Evolutionary conservation across 2,797 vertebrate species (phyloP).

Genomic region (Halcyon chelicuti): DNA sequence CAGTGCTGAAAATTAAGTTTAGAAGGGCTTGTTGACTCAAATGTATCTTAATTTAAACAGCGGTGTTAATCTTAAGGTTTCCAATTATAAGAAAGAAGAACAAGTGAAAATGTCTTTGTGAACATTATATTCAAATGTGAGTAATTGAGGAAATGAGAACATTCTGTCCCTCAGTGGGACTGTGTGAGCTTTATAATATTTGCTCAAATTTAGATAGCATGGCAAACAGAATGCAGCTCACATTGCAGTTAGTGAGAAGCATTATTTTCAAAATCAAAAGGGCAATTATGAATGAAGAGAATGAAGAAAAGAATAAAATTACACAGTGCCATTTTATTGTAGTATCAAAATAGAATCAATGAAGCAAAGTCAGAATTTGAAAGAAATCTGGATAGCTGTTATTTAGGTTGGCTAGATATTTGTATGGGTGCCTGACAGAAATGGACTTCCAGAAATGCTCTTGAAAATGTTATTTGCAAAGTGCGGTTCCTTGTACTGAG

Average conservation of each 20-base stretch:
- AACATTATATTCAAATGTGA: conserved; percentile 52
- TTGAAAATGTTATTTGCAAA: conserved; percentile 36
- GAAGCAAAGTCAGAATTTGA: conserved; percentile 16
- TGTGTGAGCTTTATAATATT: conserved; percentile 36
- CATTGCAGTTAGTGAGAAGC: conserved; percentile 53
- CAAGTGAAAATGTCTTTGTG: conserved; percentile 34
- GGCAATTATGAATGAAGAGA: conserved; percentile 70
- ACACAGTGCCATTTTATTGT: conserved; percentile 34
- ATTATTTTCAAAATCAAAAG: conserved; percentile 74
- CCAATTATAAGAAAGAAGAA: conserved; percentile 35
- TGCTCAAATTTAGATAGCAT: conserved; percentile 67
- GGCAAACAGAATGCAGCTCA: conserved; percentile 67
- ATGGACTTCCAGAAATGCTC: conserved; percentile 33
- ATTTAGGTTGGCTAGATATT: conserved; percentile 12
- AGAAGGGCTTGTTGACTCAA: not conserved
- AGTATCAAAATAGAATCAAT: conserved; percentile 44
- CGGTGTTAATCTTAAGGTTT: conserved; percentile 39
- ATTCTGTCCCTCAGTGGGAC: conserved; percentile 45
- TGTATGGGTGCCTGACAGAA: not conserved
- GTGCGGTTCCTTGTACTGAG: not conserved
- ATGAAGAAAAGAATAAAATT: conserved; percentile 62
- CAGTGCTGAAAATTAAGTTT: conserved; percentile 19
- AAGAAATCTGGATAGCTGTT: conserved; percentile 18
- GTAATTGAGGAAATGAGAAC: conserved; percentile 66
- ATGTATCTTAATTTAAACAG: conserved; percentile 3